Conservation (phyloP, 2,888 invertebrate genomes). For the Drosophila borealis region DNA sequence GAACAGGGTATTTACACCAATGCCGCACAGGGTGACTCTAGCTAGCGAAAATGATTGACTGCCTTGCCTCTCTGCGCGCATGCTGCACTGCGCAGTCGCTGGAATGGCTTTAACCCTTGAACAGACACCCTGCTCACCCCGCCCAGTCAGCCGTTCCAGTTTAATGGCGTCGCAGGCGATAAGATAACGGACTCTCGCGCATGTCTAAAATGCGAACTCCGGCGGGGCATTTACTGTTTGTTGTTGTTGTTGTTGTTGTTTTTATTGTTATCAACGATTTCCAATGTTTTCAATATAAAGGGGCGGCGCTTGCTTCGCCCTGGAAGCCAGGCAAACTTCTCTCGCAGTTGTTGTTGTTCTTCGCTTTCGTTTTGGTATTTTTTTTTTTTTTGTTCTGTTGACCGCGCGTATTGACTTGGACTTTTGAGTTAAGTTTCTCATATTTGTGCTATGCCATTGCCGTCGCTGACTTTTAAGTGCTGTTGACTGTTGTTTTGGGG, state of each 20-base stretch:
- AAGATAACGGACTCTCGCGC: constrained; percentile 68
- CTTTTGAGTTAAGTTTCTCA: constrained; percentile 80
- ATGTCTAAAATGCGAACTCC: constrained; percentile 52
- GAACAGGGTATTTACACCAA: constrained; percentile 32
- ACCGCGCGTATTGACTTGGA: constrained; percentile 80
- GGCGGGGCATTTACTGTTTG: constrained; percentile 37
- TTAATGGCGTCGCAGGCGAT: constrained; percentile 74
- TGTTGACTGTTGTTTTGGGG: constrained; percentile 83
- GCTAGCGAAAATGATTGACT: constrained; percentile 35
- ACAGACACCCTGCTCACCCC: constrained; percentile 29
- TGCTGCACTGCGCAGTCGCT: constrained; percentile 59
- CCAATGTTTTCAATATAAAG: constrained; percentile 78
- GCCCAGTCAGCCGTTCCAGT: constrained; percentile 38
- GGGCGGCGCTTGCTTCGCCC: constrained; percentile 67
- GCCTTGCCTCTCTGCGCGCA: constrained; percentile 19
- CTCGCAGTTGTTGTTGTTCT: constrained; percentile 21
- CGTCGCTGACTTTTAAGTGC: constrained; percentile 77
- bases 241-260: constrained; percentile 27
- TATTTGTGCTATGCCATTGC: constrained; percentile 73
- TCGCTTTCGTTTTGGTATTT: constrained; percentile 28
- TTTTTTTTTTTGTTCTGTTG: constrained; percentile 53
- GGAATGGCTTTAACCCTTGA: constrained; percentile 63
- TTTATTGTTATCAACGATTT: constrained; percentile 71
- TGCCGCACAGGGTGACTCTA: constrained; percentile 52
- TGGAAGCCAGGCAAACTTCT: constrained; percentile 39